Evolutionary conservation across 2,888 invertebrate genomes (phyloP), one percentile per base, ranked within the genome.

Genomic region (Cheilosia variabilis): DNA sequence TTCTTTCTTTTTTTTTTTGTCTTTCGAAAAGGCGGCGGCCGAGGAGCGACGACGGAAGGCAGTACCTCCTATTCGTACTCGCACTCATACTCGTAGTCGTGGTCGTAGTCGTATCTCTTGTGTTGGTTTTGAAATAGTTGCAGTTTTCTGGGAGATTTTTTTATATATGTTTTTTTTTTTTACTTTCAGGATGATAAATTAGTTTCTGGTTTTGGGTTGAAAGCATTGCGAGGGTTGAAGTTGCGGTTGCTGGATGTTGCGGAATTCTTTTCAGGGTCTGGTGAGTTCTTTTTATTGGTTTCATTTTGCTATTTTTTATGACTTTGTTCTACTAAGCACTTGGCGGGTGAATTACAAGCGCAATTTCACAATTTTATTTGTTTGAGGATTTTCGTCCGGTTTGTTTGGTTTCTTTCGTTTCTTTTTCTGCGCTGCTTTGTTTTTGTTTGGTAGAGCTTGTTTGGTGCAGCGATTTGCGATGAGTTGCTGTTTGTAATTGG

Each of bases 291-390:
- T 80, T 81, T 86, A 86, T 86, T 81, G 87, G 88, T 88, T 88
- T 87, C 83, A 84, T 87, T 88, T 89, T 88, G 80, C 81, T 87
- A 87, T 89, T 90, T 90, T 90, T 90, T 90, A 89, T 90, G 89
- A 89, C 88, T 88, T 88, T 89, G 89, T 90, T 88, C 87, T 77
- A 81, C 72, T 81, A 81, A 86, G 86, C 86, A 86, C 86, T 86
- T 86, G 86, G 86, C 72, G 86, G 86, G 80, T 77, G 81, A 86
- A 86, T 86, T 86, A 86, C 86, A 86, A 86, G 86, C 86, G 81
- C 86, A 86, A 86, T 86, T 86, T 86, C 86, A 86, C 86, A 81
- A 86, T 86, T 81, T 86, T 81, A 86, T 86, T 86, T 81, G 86
- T 86, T 81, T 86, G 71, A 77, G 80, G 65, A 76, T 84, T 75